Conservation (phyloP, 2,797 vertebrate genomes). For the Dendrocincla tyrannina region DNA sequence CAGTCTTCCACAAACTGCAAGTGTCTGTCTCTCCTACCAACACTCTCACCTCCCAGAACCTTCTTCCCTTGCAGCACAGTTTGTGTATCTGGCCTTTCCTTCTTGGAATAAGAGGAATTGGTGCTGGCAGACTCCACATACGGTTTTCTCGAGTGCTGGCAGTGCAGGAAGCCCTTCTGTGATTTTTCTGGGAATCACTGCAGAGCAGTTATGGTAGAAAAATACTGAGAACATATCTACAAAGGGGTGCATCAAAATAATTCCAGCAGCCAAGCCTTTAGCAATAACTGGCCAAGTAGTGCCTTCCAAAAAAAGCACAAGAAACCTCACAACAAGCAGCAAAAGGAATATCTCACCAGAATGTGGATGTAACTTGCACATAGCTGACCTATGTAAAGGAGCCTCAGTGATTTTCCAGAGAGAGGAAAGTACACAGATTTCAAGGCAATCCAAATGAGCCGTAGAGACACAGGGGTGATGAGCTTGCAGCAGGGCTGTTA, state of each 20-base stretch:
- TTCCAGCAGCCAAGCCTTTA: background rate
- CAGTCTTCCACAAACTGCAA: background rate
- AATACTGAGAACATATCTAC: background rate
- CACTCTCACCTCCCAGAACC: background rate
- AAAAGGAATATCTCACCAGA: background rate
- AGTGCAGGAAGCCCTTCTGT: background rate
- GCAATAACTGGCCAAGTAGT: background rate
- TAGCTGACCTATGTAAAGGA: background rate
- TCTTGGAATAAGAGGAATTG: background rate
- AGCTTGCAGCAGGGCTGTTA: background rate
- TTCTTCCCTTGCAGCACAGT: background rate
- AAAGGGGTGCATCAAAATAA: background rate
- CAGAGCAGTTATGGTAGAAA: background rate
- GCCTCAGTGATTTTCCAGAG: background rate
- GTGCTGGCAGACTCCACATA: background rate
- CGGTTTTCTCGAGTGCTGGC: background rate
- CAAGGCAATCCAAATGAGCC: background rate
- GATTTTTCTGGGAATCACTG: background rate
- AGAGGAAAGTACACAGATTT: background rate
- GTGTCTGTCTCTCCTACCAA: background rate
- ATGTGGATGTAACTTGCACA: background rate
- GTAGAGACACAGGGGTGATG: accelerated
- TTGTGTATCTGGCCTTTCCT: background rate
- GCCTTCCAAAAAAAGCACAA: background rate
- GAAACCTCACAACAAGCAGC: background rate